Evolutionary conservation across 2,888 invertebrate genomes (phyloP).

Genomic region (Monoplex corrugatus): DNA sequence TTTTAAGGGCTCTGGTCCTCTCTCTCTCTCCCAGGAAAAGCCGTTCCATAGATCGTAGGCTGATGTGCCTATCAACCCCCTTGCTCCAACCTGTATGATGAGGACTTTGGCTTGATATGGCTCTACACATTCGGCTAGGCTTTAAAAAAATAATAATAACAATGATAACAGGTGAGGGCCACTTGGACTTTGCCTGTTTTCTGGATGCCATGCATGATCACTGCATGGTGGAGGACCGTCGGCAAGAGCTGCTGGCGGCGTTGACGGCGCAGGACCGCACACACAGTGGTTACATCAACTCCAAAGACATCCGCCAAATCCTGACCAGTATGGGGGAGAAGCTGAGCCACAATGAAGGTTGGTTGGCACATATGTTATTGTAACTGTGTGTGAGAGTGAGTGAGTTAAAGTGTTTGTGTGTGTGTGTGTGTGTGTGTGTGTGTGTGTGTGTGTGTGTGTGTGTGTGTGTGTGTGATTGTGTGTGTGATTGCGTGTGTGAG

Average conservation of each 20-base stretch:
- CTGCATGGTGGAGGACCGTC: slow-evolving; percentile 89
- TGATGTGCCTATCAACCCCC: no score
- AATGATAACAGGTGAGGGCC: slow-evolving; percentile 71
- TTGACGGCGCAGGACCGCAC: slow-evolving; percentile 89
- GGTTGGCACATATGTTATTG: background rate
- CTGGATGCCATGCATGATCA: slow-evolving; percentile 97
- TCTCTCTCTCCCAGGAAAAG: no score
- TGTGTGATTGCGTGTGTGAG: background rate
- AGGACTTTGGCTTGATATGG: no score
- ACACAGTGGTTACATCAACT: slow-evolving; percentile 86
- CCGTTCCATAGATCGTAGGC: no score
- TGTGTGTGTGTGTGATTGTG: background rate
- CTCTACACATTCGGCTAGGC: no score
- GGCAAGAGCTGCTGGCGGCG: slow-evolving; percentile 92
- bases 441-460: background rate
- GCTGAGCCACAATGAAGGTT: slow-evolving; percentile 86
- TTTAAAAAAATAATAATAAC: no score
- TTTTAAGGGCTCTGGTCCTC: no score
- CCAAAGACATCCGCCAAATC: slow-evolving; percentile 91
- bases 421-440: background rate
- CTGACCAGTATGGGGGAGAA: slow-evolving; percentile 96
- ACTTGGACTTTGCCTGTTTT: slow-evolving; percentile 91
- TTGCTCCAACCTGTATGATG: no score
- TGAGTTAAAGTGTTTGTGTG: background rate
- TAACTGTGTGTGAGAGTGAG: background rate